A percentile compares a stretch with the other conserved stretches of the same genome.
Evolutionary conservation across 2,113 vertebrate genomes (phyloP).

Genomic region (Cettia cetti): DNA sequence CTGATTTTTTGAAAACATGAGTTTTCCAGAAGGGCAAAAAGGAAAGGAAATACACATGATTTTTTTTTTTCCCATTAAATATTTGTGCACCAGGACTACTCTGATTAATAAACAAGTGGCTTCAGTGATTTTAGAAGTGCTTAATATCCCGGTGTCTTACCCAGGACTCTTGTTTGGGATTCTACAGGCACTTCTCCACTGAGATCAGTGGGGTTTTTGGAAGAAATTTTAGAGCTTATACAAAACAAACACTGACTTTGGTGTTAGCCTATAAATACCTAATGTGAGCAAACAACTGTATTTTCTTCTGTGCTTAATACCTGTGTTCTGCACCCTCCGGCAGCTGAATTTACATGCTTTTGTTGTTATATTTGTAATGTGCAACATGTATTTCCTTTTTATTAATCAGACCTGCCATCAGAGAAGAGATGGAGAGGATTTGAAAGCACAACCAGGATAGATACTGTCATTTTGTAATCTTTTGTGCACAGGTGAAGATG

Average conservation of each 20-base stretch:
- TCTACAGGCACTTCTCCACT: neutral
- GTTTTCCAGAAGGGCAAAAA: accelerated
- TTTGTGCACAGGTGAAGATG: neutral
- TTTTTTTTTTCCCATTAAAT: neutral
- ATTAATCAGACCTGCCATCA: constrained; percentile 7
- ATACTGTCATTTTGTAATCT: neutral
- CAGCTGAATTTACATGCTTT: constrained; percentile 4
- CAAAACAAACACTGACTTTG: neutral
- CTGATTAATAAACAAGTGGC: neutral
- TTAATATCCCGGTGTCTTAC: neutral
- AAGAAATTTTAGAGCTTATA: neutral
- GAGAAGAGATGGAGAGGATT: neutral
- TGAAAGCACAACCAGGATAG: neutral
- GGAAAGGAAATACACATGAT: accelerated
- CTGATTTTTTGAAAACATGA: neutral
- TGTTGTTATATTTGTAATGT: neutral
- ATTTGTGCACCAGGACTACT: neutral
- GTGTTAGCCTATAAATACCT: neutral
- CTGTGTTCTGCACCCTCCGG: neutral
- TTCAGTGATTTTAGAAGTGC: neutral
- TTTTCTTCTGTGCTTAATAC: neutral
- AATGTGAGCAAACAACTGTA: neutral
- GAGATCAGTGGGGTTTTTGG: neutral
- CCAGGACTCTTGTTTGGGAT: neutral
- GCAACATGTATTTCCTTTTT: neutral